Base-by-base conservation (phyloP, 2,797 vertebrate species). In the Botia almorhae region DNA sequence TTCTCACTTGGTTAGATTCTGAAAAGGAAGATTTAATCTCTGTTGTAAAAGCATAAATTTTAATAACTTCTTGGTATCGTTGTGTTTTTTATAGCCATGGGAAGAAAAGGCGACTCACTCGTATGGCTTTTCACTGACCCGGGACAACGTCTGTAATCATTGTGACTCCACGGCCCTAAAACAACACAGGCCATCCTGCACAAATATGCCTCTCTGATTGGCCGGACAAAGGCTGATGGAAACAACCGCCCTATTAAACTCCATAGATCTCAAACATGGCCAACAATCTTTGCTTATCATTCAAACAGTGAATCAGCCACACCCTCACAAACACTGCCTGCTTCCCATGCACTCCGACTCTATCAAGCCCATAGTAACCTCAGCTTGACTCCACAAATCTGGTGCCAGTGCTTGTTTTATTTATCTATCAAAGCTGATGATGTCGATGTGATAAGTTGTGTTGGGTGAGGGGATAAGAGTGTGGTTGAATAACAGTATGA, bases 171-270 rank as follows among this genome's bases (percentile, higher is more conserved):
- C 55, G 53, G 80, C 74, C 83, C 89, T 90, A 83, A 90, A 92
- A 90, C 87, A 92, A 92, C 92, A 91, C 80, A 85, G 86, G 81
- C 84, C 73, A 85, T 89, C 87, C 85, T 86, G 82, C 80, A 86
- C 73, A 92, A 90, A 90, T 88, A 89, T 51, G 69, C 81, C 74
- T 83, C 80, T 82, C 78, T 86, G 85, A 85, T 75, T 63, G 68
- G 87, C 79, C 74, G 74, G 83, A 82, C 81, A 75, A 80, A 74
- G 69, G 76, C 76, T 83, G 70, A 33, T 89, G 88, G 87, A 89
- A 91, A 90, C 88, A 89, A 87, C 51, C 71, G 39, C 80, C 80
- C 85, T 84, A 82, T 89, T 89, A 84, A 75, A 87, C 85, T 86
- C 89, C 77, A 86, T 75, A 90, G 83, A 87, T 88, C 85, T 90